Percentiles rank a stretch among this genome's conserved stretches.
These are phyloP conservation scores for Limonius californicus DNA, from an alignment of 1,140 invertebrate species.

Conservation along the genomic window DNA sequence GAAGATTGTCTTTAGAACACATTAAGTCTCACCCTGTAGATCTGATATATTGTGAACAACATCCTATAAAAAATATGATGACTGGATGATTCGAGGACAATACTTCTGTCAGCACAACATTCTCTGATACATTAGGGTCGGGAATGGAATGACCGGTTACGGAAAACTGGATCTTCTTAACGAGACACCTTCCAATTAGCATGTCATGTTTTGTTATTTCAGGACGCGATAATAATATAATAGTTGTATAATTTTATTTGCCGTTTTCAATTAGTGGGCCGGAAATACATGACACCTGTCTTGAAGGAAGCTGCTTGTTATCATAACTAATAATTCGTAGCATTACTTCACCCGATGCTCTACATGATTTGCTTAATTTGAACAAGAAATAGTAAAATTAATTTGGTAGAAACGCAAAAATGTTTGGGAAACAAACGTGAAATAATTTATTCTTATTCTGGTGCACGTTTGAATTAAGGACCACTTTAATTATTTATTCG, in stretches of 20 bases:
- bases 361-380: too few relatives aligned
- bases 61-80: conserved; percentile 16
- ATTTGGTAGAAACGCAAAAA: too few relatives aligned
- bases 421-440: too few relatives aligned
- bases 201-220: conserved; percentile 30
- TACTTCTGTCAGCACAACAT: conserved; percentile 26
- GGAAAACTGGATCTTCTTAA: conserved; percentile 25
- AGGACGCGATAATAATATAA: conserved; percentile 28
- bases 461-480: too few relatives aligned
- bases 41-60: conserved; percentile 1
- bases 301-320: conserved; percentile 23
- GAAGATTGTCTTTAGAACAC: too few relatives aligned
- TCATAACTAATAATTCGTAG: too few relatives aligned
- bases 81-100: conserved; percentile 31
- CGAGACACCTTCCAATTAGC: conserved; percentile 31
- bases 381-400: too few relatives aligned
- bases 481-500: too few relatives aligned
- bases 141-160: conserved; percentile 19
- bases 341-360: too few relatives aligned
- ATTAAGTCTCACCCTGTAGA: neutral
- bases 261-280: conserved; percentile 31
- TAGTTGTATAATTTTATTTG: conserved; percentile 34
- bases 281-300: conserved; percentile 38
- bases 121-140: conserved; percentile 17
- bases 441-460: too few relatives aligned